Base-by-base conservation (phyloP, 2,888 invertebrate species). In the Dromius quadrimaculatus region DNA sequence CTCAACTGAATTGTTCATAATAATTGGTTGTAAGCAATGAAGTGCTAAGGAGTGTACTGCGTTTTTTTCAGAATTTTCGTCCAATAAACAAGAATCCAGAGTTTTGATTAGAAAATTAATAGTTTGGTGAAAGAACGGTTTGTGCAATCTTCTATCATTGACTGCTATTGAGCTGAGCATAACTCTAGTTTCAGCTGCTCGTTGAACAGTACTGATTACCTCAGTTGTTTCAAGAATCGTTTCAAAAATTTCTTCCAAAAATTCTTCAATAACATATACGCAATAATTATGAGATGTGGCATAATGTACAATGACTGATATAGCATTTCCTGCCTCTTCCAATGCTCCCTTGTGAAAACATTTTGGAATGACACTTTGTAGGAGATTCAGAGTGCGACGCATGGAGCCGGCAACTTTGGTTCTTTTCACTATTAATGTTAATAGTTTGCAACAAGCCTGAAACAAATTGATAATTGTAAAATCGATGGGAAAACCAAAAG, bases 311-410 rank as follows among this genome's bases (percentile, higher is more conserved):
- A 68, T 11, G 17, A 32, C 11, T 8, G 57, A 19, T 1, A 68
- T 13, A 8, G 34, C 45, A 2, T 17, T 38, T 13, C 59, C 59
- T 5, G 68, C 68, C 1, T 13, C 32, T 57, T 68, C 68, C 17
- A 68, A 45, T 15, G 68, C 57, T 8, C 68, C 68, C 28, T 68
- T 68, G 20, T 68, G 68, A 20, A n/a, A 59, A 9, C 68, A 68
- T 28, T 50, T 59, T 11, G 32, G 28, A 4, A 68, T 34, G 1
- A 59, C 9, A 0, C 13, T 0, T 22, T 38, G 23, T 4, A 66
- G 6, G 2, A 66, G 6, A 3, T 57, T 15, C n/a, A 66, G 41
- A 4, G 41, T 23, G 8, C 23, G 57, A 4, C 23, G 20, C 66
- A 66, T 66, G 2, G 20, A 5, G 5, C 4, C 17, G 2, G 20